A percentile compares a stretch with the other conserved stretches of the same genome.
These are phyloP conservation scores for Coregonus ussuriensis DNA, from an alignment of 2,797 vertebrate genomes.

Conservation along the genomic window DNA sequence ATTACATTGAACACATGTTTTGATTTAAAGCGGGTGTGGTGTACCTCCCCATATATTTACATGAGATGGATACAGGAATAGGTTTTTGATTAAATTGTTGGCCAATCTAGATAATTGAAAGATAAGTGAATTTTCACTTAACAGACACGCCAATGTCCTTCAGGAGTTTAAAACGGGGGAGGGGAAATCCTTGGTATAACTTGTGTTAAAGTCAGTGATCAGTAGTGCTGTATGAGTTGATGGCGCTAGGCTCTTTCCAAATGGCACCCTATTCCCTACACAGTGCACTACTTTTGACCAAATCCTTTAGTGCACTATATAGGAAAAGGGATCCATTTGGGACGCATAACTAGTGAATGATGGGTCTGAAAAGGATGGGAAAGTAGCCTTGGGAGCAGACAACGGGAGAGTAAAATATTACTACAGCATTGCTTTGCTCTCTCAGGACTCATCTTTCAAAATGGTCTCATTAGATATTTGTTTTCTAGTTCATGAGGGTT, in stretches of 20 bases:
- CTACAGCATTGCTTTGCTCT: neutral
- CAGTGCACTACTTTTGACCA: neutral
- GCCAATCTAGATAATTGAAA: constrained; percentile 2
- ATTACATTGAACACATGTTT: neutral
- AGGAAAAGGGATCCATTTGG: no score
- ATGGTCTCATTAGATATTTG: neutral
- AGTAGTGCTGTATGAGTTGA: neutral
- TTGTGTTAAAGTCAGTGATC: neutral
- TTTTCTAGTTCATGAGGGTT: neutral
- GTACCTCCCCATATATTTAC: neutral
- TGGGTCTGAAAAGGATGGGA: neutral
- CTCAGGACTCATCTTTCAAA: neutral
- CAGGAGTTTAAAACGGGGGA: neutral
- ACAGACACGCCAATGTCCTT: neutral
- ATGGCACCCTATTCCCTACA: neutral
- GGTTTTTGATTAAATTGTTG: neutral
- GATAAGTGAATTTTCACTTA: neutral
- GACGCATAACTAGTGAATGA: neutral
- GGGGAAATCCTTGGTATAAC: neutral
- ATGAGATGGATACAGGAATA: neutral
- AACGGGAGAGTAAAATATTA: neutral
- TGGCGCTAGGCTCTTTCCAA: neutral
- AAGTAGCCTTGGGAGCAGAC: neutral
- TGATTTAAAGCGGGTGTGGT: neutral
- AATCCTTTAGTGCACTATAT: no score